Base-by-base conservation (phyloP, 2,113 vertebrate genomes). In the Laticauda laticaudata region DNA sequence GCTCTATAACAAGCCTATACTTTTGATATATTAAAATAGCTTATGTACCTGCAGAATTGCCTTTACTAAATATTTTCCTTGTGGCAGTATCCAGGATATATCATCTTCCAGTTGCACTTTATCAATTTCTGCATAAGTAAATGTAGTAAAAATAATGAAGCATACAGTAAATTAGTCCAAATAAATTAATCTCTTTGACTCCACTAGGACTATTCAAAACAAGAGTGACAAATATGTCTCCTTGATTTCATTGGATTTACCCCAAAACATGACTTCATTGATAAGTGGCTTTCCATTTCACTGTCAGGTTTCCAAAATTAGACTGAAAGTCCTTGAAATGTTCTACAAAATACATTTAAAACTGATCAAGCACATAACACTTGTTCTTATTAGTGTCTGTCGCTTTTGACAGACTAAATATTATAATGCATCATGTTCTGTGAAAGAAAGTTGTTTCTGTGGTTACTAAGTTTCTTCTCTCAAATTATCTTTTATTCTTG, bases 361-460 rank as follows among this genome's bases (percentile, higher is more conserved):
- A 92, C 26, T 64, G 85, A 92, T 87, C 91, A 87, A 87, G 55
- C 48, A 54, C 53, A 92, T 61, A 88, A 88, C 86, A 92, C 57
- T 92, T 92, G 54, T 91, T 86, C 57, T 69, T 54, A 92, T 69
- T 92, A 64, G 45, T 88, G 81, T 91, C 81, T 92, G 48, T 92
- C 59, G 54, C 59, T 88, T 92, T 8, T 88, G 57, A 75, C 23
- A 88, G 91, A 92, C 69, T 88, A 88, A 88, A 92, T 88, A 55
- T 88, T 92, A 92, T 61, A 88, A 88, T 69, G 5, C n/a, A 88
- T 88, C 85, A 53, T 88, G 57, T 88, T 92, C 59, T 29, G n/a
- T 75, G 59, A 59, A 53, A 15, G 59, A 88, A 88, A 54, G 88
- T 69, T 39, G 48, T 88, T 87, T 59, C 55, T 88, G 59, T 69